Conservation (phyloP, 37 sponge, comb jelly and placozoan species). For the Hormiphora californensis region DNA sequence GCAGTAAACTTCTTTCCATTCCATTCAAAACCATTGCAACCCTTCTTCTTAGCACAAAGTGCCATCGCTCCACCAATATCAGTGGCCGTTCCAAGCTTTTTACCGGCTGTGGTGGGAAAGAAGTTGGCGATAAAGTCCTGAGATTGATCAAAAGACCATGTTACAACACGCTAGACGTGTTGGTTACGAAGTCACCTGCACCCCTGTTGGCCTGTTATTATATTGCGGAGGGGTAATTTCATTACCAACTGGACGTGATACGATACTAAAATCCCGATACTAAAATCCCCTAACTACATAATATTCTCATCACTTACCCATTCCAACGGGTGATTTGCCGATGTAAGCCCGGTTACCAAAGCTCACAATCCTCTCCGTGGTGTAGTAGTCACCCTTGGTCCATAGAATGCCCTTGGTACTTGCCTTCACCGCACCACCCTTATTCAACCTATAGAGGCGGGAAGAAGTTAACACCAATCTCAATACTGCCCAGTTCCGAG, state of each 20-base stretch:
- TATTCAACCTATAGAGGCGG: neutral
- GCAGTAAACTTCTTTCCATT: neutral
- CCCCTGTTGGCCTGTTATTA: too few species aligned
- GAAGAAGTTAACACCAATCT: too few species aligned
- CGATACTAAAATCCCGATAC: too few species aligned
- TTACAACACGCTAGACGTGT: too few species aligned
- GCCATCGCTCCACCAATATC: neutral
- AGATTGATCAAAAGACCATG: too few species aligned
- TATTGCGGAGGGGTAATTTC: too few species aligned
- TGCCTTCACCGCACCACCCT: neutral
- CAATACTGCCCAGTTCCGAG: too few species aligned
- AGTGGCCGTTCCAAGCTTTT: neutral
- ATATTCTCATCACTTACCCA: neutral
- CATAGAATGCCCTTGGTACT: neutral
- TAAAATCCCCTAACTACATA: too few species aligned
- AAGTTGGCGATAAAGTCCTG: neutral
- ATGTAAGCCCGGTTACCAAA: neutral
- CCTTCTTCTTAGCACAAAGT: neutral
- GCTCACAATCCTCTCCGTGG: neutral
- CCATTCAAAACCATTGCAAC: neutral
- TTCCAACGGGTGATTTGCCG: neutral
- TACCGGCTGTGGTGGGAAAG: neutral
- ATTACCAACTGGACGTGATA: too few species aligned
- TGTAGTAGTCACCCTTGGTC: neutral
- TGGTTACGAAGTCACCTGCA: too few species aligned